Conservation (phyloP, 2,113 vertebrate species). For the Atrichornis clamosus region DNA sequence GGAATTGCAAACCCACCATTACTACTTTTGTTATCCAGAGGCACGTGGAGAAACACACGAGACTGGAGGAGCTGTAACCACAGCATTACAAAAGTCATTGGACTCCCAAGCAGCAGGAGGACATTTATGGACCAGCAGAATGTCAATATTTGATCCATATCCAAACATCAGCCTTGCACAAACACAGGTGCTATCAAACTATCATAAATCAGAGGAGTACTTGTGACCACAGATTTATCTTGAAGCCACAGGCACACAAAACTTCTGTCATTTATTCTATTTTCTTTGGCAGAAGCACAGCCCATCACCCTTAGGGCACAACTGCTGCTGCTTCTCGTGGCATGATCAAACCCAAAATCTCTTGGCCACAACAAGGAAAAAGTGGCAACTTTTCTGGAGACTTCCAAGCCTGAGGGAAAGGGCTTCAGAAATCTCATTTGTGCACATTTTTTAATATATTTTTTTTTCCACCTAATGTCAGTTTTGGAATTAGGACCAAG, state of each 20-base stretch:
- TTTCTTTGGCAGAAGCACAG: not conserved
- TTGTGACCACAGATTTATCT: not conserved
- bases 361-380: not conserved
- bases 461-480: not conserved
- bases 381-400: fast-evolving
- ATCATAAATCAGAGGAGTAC: not conserved
- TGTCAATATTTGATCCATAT: not conserved
- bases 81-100: not conserved
- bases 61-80: not conserved
- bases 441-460: not conserved
- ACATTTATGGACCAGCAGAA: not conserved
- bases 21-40: not conserved
- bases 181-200: not conserved
- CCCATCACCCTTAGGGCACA: not conserved
- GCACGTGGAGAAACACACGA: not conserved
- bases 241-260: not conserved
- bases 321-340: not conserved
- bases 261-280: not conserved
- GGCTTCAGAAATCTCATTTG: not conserved
- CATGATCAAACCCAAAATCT: fast-evolving
- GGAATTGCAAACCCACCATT: not conserved
- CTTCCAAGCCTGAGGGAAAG: not conserved
- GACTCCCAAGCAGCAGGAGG: not conserved
- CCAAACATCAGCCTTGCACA: not conserved
- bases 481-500: not conserved